These are phyloP conservation scores for Caenorhabditis briggsae DNA, from an alignment of 1,140 invertebrate genomes.

Conservation along the genomic window DNA sequence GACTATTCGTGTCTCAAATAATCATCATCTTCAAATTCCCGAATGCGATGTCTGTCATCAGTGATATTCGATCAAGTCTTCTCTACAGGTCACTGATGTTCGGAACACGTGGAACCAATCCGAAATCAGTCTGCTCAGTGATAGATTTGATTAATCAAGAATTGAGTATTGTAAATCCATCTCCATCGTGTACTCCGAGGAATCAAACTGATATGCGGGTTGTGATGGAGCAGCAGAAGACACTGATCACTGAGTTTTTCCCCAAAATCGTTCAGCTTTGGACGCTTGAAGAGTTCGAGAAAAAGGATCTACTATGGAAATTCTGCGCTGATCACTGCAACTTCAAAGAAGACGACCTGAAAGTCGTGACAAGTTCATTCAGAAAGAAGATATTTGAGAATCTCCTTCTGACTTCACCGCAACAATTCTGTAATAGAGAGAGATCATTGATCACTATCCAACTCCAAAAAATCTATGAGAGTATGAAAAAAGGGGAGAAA, in stretches of 20 bases:
- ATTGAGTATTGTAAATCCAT: neutral
- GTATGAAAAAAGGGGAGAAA: constrained; percentile 27
- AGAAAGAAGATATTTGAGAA: constrained; percentile 1
- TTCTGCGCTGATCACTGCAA: constrained; percentile 6
- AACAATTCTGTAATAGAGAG: neutral
- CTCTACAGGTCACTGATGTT: neutral
- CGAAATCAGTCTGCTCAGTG: neutral
- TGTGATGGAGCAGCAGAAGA: neutral
- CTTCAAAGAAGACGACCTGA: constrained; percentile 12
- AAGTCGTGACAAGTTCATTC: neutral
- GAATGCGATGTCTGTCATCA: neutral
- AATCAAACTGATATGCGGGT: neutral
- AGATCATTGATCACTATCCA: neutral
- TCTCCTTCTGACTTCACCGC: neutral
- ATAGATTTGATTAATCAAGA: constrained; percentile 17
- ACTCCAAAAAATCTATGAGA: constrained; percentile 12
- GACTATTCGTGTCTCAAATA: neutral
- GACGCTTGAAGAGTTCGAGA: neutral
- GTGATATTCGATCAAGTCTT: neutral
- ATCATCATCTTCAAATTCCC: neutral
- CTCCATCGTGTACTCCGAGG: too few relatives aligned
- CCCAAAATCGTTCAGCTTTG: neutral
- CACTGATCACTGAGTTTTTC: neutral
- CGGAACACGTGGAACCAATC: neutral
- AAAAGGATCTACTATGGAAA: neutral